A percentile compares a stretch with the other conserved stretches of the same genome.
These are phyloP conservation scores for Gulo gulo DNA, from an alignment of 2,113 vertebrate genomes.

Conservation along the genomic window DNA sequence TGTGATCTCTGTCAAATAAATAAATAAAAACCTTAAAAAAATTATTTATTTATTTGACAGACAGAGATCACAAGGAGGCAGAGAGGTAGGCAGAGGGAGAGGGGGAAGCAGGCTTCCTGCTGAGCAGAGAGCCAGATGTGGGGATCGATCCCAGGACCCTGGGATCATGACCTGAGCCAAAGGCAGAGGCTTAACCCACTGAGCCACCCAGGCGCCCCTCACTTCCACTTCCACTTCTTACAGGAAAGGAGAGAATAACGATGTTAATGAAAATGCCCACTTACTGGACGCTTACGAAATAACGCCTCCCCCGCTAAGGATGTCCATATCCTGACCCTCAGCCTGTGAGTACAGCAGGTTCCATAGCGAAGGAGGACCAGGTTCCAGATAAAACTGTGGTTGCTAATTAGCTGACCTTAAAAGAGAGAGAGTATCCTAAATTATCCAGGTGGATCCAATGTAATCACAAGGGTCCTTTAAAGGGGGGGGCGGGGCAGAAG, in stretches of 20 bases:
- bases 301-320: background rate
- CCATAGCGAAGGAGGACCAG: background rate
- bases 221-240: background rate
- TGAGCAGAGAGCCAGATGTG: no score
- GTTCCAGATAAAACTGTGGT: background rate
- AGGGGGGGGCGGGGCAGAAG: background rate
- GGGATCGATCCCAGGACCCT: no score
- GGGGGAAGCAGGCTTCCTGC: no score
- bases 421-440: background rate
- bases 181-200: no score
- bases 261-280: background rate
- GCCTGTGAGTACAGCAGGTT: background rate
- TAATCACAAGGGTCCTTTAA: background rate
- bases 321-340: background rate
- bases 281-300: background rate
- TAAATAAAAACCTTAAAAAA: no score
- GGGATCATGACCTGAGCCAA: no score
- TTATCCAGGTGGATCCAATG: background rate
- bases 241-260: background rate
- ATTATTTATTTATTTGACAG: no score
- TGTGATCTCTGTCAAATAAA: no score
- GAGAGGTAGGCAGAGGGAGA: no score
- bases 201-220: no score
- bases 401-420: background rate
- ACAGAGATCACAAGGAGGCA: no score